A percentile compares a stretch with the other conserved stretches of the same genome.
Conservation (phyloP, 2,888 invertebrate species). For the Epinotia bilunana region DNA sequence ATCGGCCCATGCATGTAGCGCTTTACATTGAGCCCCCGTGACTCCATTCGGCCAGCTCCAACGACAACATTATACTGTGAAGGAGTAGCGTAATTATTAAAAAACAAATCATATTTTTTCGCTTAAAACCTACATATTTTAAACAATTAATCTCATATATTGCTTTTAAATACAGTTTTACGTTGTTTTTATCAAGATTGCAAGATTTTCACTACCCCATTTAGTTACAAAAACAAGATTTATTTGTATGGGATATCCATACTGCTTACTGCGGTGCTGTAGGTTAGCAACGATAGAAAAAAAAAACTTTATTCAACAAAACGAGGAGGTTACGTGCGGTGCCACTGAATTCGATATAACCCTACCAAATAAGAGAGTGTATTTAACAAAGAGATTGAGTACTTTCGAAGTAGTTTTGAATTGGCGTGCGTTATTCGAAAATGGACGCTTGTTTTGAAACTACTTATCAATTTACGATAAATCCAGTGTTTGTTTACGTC, state of each 20-base stretch:
- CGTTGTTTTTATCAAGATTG: not conserved
- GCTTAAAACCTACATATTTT: not conserved
- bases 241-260: slow-evolving; percentile 15
- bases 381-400: slow-evolving; percentile 64
- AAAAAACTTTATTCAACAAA: slow-evolving; percentile 69
- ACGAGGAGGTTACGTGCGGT: slow-evolving; percentile 72
- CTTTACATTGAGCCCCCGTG: slow-evolving; percentile 62
- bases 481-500: slow-evolving; percentile 36
- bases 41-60: slow-evolving; percentile 48
- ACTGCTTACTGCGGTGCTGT: slow-evolving; percentile 49
- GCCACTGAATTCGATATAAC: slow-evolving; percentile 50
- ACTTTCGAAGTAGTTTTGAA: slow-evolving; percentile 50
- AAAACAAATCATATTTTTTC: not conserved
- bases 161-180: not conserved
- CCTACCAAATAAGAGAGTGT: slow-evolving; percentile 59
- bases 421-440: slow-evolving; percentile 51
- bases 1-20: slow-evolving; percentile 42
- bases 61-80: slow-evolving; percentile 13
- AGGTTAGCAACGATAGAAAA: slow-evolving; percentile 63
- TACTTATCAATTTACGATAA: slow-evolving; percentile 39
- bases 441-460: slow-evolving; percentile 56
- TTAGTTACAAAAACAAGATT: slow-evolving; percentile 15
- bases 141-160: not conserved
- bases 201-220: not conserved
- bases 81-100: slow-evolving; percentile 21